phyloP scores from a whole-genome alignment of 2,797 vertebrate genomes.

The Holocentrus rufus region DNA sequence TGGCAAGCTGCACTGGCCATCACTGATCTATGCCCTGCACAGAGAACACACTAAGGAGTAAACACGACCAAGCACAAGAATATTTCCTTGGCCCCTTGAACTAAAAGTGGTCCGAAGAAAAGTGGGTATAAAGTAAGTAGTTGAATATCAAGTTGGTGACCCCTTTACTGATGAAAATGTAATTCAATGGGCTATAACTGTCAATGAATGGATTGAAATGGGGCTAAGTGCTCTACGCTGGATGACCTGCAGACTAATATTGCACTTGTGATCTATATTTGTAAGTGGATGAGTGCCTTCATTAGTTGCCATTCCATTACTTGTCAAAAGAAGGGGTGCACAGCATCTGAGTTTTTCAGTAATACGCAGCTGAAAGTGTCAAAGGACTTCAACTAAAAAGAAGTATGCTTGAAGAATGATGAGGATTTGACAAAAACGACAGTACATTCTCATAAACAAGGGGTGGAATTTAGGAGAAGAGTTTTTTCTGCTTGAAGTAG shows the following conservation, averaged over 20 bases:
- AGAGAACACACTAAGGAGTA: not conserved
- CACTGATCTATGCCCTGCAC: slow-evolving; percentile 2
- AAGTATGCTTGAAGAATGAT: slow-evolving; percentile 15
- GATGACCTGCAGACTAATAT: slow-evolving; percentile 4
- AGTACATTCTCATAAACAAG: slow-evolving; percentile 9
- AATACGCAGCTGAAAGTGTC: not conserved
- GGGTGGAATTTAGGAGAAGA: slow-evolving; percentile 73
- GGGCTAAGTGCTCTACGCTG: slow-evolving; percentile 3
- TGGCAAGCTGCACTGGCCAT: not conserved
- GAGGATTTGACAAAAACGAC: not conserved
- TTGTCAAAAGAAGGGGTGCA: slow-evolving; percentile 32
- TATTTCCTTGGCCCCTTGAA: slow-evolving; percentile 15
- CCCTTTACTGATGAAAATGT: not conserved
- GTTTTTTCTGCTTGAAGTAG: slow-evolving; percentile 92
- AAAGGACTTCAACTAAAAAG: not conserved
- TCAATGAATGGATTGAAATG: not conserved
- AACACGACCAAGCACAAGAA: not conserved
- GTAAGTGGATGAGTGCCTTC: slow-evolving; percentile 6
- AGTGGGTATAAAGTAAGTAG: not conserved
- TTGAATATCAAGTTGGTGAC: not conserved
- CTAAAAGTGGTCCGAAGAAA: slow-evolving; percentile 43
- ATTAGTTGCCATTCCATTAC: not conserved
- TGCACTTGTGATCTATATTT: slow-evolving; percentile 8
- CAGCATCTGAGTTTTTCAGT: slow-evolving; percentile 12
- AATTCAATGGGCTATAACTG: slow-evolving; percentile 1